These are phyloP conservation scores for Rhogogaster chlorosoma DNA, from an alignment of 2,888 invertebrate genomes.

Conservation along the genomic window DNA sequence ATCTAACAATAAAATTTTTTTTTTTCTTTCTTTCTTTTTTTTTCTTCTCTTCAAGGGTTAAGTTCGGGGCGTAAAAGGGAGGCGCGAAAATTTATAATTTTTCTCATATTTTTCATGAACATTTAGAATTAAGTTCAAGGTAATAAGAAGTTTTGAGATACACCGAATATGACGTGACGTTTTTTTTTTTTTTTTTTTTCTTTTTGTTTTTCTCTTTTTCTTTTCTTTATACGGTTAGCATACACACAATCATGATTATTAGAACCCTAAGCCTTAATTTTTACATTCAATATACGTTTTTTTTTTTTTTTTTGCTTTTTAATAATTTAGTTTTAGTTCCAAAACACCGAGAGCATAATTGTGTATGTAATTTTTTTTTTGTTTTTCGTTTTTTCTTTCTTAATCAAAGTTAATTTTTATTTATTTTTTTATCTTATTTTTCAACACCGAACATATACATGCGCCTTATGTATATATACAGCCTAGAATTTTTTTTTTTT, in stretches of 20 bases:
- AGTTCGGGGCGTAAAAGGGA: slow-evolving; percentile 42
- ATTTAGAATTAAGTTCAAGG: slow-evolving; percentile 70
- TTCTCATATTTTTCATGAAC: slow-evolving; percentile 65
- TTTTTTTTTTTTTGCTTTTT: slow-evolving; percentile 61
- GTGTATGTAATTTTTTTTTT: slow-evolving; percentile 67
- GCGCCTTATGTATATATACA: slow-evolving; percentile 76
- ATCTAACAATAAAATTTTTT: slow-evolving; percentile 75
- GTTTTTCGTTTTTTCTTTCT: slow-evolving; percentile 59
- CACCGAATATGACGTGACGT: slow-evolving; percentile 61
- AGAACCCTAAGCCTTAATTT: slow-evolving; percentile 58
- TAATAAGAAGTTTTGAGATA: slow-evolving; percentile 65
- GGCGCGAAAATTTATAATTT: slow-evolving; percentile 27
- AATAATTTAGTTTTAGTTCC: slow-evolving; percentile 15
- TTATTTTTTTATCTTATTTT: slow-evolving; percentile 67
- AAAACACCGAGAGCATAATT: slow-evolving; percentile 76
- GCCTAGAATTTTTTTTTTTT: slow-evolving; percentile 70
- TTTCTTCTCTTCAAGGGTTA: slow-evolving; percentile 4
- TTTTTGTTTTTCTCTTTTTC: slow-evolving; percentile 55
- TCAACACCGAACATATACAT: slow-evolving; percentile 77
- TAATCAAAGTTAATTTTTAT: slow-evolving; percentile 65
- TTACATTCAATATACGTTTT: slow-evolving; percentile 63
- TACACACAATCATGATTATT: slow-evolving; percentile 75
- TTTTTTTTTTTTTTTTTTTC: slow-evolving; percentile 55
- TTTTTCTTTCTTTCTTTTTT: slow-evolving; percentile 44
- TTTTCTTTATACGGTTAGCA: slow-evolving; percentile 66